Conservation (phyloP, 2,888 invertebrate species). For the Alitta virens region DNA sequence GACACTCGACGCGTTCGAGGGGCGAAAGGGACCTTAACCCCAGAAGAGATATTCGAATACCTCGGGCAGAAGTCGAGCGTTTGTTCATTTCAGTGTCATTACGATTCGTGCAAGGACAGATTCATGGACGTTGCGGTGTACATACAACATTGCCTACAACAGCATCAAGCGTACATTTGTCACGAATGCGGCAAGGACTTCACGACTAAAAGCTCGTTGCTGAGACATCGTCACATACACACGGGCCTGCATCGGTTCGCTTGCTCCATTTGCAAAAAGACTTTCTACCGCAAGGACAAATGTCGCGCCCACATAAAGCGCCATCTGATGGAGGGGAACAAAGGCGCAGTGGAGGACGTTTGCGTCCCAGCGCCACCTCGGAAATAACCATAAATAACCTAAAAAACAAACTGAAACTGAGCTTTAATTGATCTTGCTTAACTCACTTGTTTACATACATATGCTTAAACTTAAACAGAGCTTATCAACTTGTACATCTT, state of each 20-base stretch:
- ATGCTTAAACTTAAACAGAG: too few species aligned
- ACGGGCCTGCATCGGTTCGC: slow-evolving; percentile 1
- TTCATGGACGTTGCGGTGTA: neutral
- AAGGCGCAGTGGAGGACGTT: too few species aligned
- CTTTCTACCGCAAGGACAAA: slow-evolving; percentile 12
- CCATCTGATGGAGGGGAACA: neutral
- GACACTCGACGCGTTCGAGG: too few species aligned
- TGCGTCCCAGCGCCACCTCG: too few species aligned
- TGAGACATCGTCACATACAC: slow-evolving; percentile 11
- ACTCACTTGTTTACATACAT: too few species aligned
- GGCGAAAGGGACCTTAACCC: neutral
- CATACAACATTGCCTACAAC: neutral
- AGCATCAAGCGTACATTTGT: slow-evolving; percentile 5
- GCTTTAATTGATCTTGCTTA: too few species aligned
- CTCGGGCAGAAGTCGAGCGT: neutral
- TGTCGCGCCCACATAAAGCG: slow-evolving; percentile 5
- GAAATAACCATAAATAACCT: too few species aligned
- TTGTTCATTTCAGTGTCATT: neutral
- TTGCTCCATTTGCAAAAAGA: slow-evolving; percentile 9
- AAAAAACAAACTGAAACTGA: too few species aligned
- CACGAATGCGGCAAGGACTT: slow-evolving; percentile 12
- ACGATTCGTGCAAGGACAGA: neutral
- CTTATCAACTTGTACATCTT: too few species aligned
- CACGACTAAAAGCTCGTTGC: slow-evolving; percentile 4
- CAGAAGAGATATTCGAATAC: slow-evolving; percentile 1